A percentile compares a stretch with the other conserved stretches of the same genome.
These are phyloP conservation scores for Glossophaga mutica DNA, from an alignment of 2,797 vertebrate species.

Conservation along the genomic window DNA sequence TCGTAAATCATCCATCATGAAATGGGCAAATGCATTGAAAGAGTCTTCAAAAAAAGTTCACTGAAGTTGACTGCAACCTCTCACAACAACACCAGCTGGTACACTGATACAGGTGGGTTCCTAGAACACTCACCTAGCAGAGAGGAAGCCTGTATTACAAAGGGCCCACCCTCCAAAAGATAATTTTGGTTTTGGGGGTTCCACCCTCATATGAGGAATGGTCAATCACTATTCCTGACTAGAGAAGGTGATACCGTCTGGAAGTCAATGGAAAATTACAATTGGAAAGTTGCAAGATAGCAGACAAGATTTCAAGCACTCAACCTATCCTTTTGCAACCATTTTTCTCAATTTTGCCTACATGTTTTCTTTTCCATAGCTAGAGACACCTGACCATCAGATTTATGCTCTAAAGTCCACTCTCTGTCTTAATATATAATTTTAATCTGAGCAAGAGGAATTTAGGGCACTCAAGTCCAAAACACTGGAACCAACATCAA, in stretches of 20 bases:
- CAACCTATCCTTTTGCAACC: not conserved
- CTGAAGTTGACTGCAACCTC: not conserved
- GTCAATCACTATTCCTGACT: not conserved
- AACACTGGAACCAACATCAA: not conserved
- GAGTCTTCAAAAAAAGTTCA: not conserved
- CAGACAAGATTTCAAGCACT: not conserved
- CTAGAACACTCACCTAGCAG: not conserved
- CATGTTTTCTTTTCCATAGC: not conserved
- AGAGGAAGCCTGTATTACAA: not conserved
- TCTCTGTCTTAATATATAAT: not conserved
- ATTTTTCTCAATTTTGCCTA: not conserved
- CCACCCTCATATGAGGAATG: not conserved
- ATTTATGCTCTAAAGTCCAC: not conserved
- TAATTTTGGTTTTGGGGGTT: not conserved
- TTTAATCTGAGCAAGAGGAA: not conserved
- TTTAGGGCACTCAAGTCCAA: not conserved
- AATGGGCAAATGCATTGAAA: not conserved
- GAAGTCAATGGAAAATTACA: not conserved
- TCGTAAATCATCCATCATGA: not conserved
- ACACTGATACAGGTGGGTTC: too few species aligned
- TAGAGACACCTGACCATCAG: not conserved
- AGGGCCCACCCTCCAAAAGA: not conserved
- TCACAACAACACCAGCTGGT: not conserved
- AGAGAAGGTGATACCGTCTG: not conserved
- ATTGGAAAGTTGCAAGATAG: not conserved